Evolutionary conservation across 64 coral and sea anemone genomes (phyloP), one percentile per base, ranked within the genome.

Genomic region (Hydrozoanthus tunicans): DNA sequence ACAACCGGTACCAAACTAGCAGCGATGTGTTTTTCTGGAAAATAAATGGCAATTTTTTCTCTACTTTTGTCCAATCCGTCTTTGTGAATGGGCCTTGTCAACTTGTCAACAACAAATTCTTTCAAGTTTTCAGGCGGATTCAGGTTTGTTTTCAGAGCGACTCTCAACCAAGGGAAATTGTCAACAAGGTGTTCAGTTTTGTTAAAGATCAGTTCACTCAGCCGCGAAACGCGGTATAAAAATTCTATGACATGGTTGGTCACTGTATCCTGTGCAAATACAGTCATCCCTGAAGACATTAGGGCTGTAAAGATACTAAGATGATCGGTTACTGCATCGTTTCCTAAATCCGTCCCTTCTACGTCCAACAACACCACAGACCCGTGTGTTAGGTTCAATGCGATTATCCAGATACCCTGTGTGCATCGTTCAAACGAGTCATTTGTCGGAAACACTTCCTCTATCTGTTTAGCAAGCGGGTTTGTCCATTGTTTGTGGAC

Each of bases 261-360:
- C 15, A 95, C 55, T 1, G 71, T 80, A 9, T 81, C 79, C 4
- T 61, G 78, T 4, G 79, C 81, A 63, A 95, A 92, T 15, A 95
- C 64, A 43, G 24, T 71, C 70, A 93, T 79, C 3, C 94, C 94
- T 17, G 94, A 95, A 2, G 94, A 95, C 60, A 95, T 62, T 52
- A 95, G 32, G 6, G 85, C 85, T 17, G 94, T 93, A 73, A 95
- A 93, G 62, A 95, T 93, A 81, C 94, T 95, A n/a, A 95, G 53
- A 12, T 95, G 94, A 62, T 64, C 79, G 3, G 94, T 95, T 0
- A 93, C 11, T 0, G 56, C 64, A 63, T 95, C 85, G 6, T 95
- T 70, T 14, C 94, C 94, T 13, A 90, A 60, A 71, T 95, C 80
- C 13, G 91, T 93, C 54, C 93, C 93, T 62, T 89, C 93, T 11